phyloP scores from a whole-genome alignment of 2,797 vertebrate genomes.

The Acrocephalus scirpaceus region DNA sequence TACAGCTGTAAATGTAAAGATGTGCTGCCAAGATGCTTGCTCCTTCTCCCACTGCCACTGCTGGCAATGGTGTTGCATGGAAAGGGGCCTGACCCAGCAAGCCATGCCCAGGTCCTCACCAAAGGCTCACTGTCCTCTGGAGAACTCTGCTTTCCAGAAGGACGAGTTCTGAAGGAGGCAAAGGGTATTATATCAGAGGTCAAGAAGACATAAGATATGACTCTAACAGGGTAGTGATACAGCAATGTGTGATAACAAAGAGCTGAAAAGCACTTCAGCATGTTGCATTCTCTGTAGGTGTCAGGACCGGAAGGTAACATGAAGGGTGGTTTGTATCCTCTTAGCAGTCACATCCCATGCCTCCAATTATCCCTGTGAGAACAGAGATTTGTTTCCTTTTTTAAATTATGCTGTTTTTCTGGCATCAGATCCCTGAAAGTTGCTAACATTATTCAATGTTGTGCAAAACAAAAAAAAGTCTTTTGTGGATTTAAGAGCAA shows the following conservation, averaged over 20 bases:
- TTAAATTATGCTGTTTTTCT: not conserved
- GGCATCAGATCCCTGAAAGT: not conserved
- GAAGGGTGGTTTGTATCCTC: not conserved
- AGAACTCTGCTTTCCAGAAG: not conserved
- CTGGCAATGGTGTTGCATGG: accelerated
- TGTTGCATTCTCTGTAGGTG: not conserved
- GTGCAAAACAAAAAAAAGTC: not conserved
- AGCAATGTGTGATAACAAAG: not conserved
- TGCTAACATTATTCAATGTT: not conserved
- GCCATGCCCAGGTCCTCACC: not conserved
- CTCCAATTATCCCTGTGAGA: not conserved
- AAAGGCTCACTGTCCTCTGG: not conserved
- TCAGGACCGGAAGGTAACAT: not conserved
- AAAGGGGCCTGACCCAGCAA: not conserved
- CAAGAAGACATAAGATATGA: not conserved
- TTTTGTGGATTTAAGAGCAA: not conserved
- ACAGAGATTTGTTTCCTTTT: not conserved
- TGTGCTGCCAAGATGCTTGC: not conserved
- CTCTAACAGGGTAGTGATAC: not conserved
- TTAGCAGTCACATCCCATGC: not conserved
- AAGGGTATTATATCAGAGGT: not conserved
- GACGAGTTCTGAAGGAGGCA: not conserved
- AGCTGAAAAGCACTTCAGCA: not conserved
- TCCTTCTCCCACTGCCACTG: not conserved
- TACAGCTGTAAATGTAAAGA: not conserved